These are phyloP conservation scores for Corydoras maculifer DNA, from an alignment of 2,113 vertebrate species.

Conservation along the genomic window DNA sequence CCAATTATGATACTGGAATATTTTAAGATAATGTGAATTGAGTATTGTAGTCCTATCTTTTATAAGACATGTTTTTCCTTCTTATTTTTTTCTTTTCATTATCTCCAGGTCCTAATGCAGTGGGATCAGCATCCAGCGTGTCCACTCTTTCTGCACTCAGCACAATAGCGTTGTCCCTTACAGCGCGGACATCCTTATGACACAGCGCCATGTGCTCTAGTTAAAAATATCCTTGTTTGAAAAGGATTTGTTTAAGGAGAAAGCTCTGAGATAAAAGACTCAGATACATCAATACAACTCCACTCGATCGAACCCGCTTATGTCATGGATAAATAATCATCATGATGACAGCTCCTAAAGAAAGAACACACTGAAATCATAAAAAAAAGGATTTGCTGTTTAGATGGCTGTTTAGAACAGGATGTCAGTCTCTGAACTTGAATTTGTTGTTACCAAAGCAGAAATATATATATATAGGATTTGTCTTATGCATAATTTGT, in stretches of 20 bases:
- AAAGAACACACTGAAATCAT: conserved; percentile 39
- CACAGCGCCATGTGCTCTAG: conserved; percentile 52
- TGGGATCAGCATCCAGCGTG: conserved; percentile 84
- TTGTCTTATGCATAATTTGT: conserved; percentile 99
- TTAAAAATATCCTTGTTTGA: conserved; percentile 21
- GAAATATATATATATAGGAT: conserved; percentile 62
- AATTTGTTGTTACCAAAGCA: conserved; percentile 99
- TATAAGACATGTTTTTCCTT: background rate
- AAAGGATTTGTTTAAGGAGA: conserved; percentile 8
- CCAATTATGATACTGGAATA: too few species aligned
- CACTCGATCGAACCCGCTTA: conserved; percentile 66
- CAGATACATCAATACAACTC: conserved; percentile 40
- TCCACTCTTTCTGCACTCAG: conserved; percentile 93
- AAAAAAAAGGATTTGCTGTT: conserved; percentile 27
- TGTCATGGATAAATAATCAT: conserved; percentile 66
- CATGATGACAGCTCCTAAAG: conserved; percentile 47
- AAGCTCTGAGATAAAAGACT: conserved; percentile 34
- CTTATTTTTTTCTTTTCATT: conserved; percentile 27
- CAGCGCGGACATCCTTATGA: conserved; percentile 98
- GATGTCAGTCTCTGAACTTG: conserved; percentile 61
- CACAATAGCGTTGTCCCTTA: conserved; percentile 94
- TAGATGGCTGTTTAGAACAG: conserved; percentile 37
- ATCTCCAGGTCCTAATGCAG: conserved; percentile 79
- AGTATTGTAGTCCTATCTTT: background rate
- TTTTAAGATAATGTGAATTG: too few species aligned